Base-by-base conservation (phyloP, 2,888 invertebrate genomes). In the Nephrocerus scutellatus region DNA sequence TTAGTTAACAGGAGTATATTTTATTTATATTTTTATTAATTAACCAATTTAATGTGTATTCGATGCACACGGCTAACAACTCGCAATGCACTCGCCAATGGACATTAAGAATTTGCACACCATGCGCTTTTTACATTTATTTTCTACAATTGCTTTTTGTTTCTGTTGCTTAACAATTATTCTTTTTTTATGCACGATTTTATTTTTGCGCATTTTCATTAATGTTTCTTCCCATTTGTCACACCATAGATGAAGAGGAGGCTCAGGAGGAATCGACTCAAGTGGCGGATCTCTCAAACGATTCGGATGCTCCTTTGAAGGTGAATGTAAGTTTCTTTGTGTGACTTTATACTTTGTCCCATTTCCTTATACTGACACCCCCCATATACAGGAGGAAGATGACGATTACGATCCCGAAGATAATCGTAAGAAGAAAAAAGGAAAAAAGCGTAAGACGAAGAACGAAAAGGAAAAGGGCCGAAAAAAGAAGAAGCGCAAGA, bases 401-500 rank as follows among this genome's bases (percentile, higher is more conserved):
- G 88, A 86, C 62, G 87, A 89, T 66, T 88, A 88, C 56, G 88
- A 89, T 64, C 87, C 85, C 54, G 87, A 87, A 37, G 88, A 88
- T 60, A 87, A 84, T 69, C 76, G 76, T 34, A 78, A 85, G 55
- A 87, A 86, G 68, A 87, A 88, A 71, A 92, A 92, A 62, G 91
- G 92, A 58, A 91, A 90, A 16, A 93, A 93, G 68, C 95, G 95
- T 64, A 77, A 93, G 60, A 92, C 91, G 72, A 86, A 84, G 36
- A 84, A 89, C 55, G 91, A 91, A 64, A 89, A 90, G 66, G 91
- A 89, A 61, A 90, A 89, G 51, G 88, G 88, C 66, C 89, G 90
- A 71, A 89, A 90, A 71, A 91, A 91, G 78, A 91, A 90, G 74
- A 89, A 89, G 75, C 82, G 87, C 67, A 84, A 81, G 72, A 90